A percentile compares a stretch with the other conserved stretches of the same genome.
Evolutionary conservation across 2,797 vertebrate genomes (phyloP).

Genomic region (Bradypus variegatus): DNA sequence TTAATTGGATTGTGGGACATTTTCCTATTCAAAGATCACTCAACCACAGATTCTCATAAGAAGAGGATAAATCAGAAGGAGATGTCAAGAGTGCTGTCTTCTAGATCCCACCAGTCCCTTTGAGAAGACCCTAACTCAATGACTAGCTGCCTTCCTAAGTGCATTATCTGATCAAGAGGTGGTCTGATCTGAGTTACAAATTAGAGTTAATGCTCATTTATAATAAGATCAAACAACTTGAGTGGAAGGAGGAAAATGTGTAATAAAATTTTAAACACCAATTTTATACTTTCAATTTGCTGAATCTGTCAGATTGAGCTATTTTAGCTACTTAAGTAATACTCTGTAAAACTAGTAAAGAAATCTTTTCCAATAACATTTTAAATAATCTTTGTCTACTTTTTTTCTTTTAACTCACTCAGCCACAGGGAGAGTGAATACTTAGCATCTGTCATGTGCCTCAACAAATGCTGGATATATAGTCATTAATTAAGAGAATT

Average conservation of each 20-base stretch:
- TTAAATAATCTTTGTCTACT: constrained; percentile 18
- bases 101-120: background rate
- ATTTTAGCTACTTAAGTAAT: constrained; percentile 28
- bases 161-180: background rate
- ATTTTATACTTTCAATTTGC: constrained; percentile 25
- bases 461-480: background rate
- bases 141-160: background rate
- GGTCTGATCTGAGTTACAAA: background rate
- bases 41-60: too few relatives aligned
- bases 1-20: too few relatives aligned
- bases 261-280: constrained; percentile 27
- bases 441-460: background rate
- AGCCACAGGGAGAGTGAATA: background rate
- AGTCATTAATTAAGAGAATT: background rate
- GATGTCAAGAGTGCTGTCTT: background rate
- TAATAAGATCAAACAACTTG: constrained; percentile 3
- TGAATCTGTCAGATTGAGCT: constrained; percentile 10
- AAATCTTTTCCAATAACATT: constrained; percentile 27
- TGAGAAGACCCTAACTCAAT: background rate
- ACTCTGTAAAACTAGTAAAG: constrained; percentile 26
- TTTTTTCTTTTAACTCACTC: background rate
- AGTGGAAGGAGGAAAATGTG: background rate
- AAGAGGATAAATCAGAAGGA: too few relatives aligned
- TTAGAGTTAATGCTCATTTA: constrained; percentile 9
- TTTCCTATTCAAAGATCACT: too few relatives aligned